Evolutionary conservation across 2,113 vertebrate genomes (phyloP), one percentile per base, ranked within the genome.

Genomic region (Anhinga anhinga): DNA sequence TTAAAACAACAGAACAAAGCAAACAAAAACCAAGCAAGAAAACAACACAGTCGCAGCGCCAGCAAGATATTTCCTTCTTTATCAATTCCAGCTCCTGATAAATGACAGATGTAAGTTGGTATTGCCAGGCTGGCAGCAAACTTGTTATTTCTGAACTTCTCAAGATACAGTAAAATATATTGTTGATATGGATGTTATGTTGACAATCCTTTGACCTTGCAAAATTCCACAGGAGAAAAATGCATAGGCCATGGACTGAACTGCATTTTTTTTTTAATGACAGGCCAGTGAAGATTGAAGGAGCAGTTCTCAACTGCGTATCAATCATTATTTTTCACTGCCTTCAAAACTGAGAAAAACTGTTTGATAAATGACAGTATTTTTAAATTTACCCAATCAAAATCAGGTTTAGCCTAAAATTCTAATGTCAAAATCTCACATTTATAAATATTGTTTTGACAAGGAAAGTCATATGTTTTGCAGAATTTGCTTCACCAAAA

Each of bases 171-270:
- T 22, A 44, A 34, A 72, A 96, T 82, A 13, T 12, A 32, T 67
- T 42, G 89, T 32, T 55, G 77, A 59, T 95, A 95, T 81, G 92
- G 95, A 94, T 84, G 88, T 52, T 50, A 26, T 63, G 91, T 52
- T 95, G 88, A 95, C 83, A 94, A 36, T 45, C 69, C 91, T 82
- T 45, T 79, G 91, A 97, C 93, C 92, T 87, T 92, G 86, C 83
- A 65, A 61, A 91, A 88, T 89, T 82, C 79, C 65, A 15, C 11
- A 44, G 72, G 42, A 95, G 95, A 94, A 52, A 76, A 93, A 95
- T 76, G 83, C 65, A 13, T 6, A 7, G 72, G 72, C 47, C 77
- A 40, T 1, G 65, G 81, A 10, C 61, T 79, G 88, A 82, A 29
- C 72, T 16, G 91, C 73, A 42, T 36, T 70, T 45, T 71, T 22